phyloP scores from a whole-genome alignment of 2,888 invertebrate genomes.

The Autographa pulchrina region DNA sequence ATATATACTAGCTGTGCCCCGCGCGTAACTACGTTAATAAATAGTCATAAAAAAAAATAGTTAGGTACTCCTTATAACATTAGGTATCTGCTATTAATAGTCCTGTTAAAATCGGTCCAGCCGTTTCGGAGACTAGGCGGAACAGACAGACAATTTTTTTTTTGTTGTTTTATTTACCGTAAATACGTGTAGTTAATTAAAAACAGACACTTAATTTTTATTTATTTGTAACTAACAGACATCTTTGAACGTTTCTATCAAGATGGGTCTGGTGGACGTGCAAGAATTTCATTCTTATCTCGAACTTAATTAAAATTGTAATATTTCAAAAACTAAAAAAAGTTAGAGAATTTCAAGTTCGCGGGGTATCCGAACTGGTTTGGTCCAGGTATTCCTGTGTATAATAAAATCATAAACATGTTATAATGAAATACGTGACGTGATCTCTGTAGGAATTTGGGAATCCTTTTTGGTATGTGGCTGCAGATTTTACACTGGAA shows the following conservation, averaged over 20 bases:
- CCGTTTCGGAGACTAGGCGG: too few species aligned
- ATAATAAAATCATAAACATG: slow-evolving; percentile 58
- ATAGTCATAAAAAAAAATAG: too few species aligned
- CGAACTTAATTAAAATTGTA: slow-evolving; percentile 24
- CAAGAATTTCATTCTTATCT: slow-evolving; percentile 28
- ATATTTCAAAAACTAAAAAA: slow-evolving; percentile 40
- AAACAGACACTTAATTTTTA: too few species aligned
- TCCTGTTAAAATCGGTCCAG: too few species aligned
- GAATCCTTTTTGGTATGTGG: slow-evolving; percentile 5
- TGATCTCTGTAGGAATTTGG: slow-evolving; percentile 26
- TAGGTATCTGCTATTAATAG: too few species aligned
- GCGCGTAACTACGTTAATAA: too few species aligned
- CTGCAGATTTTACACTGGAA: not conserved
- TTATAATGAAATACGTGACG: slow-evolving; percentile 23
- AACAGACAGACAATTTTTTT: too few species aligned
- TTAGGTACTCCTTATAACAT: too few species aligned
- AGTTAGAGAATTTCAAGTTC: slow-evolving; percentile 42
- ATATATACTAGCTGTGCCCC: too few species aligned
- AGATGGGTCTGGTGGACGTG: slow-evolving; percentile 9
- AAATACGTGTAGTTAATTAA: too few species aligned
- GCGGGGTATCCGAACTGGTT: slow-evolving; percentile 44
- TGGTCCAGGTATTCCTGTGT: slow-evolving; percentile 32
- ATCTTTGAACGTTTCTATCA: slow-evolving; percentile 13
- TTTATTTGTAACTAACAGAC: slow-evolving; percentile 21
- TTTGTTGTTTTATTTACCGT: too few species aligned